A percentile compares a stretch with the other conserved stretches of the same genome.
These are phyloP conservation scores for Ormyrus labotus DNA, from an alignment of 2,888 invertebrate species.

Conservation along the genomic window DNA sequence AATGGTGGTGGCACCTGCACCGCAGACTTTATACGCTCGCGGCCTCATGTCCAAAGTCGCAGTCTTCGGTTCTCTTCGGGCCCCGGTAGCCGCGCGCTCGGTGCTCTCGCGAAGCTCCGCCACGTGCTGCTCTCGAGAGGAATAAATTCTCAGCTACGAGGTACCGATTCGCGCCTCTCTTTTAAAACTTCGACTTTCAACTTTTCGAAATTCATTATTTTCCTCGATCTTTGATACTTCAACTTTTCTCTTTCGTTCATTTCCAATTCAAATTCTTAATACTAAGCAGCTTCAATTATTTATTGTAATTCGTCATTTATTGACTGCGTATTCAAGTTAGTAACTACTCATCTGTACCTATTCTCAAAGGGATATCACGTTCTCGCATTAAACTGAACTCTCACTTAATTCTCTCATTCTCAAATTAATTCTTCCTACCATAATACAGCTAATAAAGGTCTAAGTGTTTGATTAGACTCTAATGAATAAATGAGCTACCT, in stretches of 20 bases:
- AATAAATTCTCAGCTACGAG: neutral
- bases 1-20: conserved; percentile 67
- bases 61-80: conserved; percentile 74
- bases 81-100: conserved; percentile 60
- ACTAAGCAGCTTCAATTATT: no score
- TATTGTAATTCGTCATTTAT: no score
- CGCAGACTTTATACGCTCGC: conserved; percentile 68
- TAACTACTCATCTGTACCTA: no score
- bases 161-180: neutral
- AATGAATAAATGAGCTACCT: conserved; percentile 25
- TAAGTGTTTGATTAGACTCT: conserved; percentile 27
- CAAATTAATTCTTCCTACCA: neutral
- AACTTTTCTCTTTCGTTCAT: no score
- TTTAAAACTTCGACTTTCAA: neutral
- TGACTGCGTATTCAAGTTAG: no score
- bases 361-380: no score
- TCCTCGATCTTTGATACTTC: neutral
- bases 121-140: conserved; percentile 5
- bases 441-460: conserved; percentile 5
- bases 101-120: neutral
- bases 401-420: neutral
- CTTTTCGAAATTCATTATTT: neutral
- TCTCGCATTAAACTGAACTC: neutral
- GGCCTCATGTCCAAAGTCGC: conserved; percentile 69
- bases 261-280: no score